These are phyloP conservation scores for Theretra japonica DNA, from an alignment of 2,888 invertebrate species.

Conservation along the genomic window DNA sequence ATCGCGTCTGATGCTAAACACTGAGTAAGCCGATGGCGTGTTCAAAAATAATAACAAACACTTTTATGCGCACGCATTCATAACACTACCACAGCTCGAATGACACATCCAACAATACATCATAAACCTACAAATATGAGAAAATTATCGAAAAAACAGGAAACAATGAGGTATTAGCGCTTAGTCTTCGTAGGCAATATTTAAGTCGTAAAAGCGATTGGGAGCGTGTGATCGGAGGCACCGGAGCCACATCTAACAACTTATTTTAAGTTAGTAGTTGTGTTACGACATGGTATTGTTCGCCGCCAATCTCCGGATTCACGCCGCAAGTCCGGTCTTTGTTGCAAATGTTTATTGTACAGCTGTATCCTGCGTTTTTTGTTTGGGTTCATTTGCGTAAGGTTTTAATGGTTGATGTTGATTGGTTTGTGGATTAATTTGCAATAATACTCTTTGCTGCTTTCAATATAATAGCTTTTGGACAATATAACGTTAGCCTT, in stretches of 20 bases:
- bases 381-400: conserved; percentile 9
- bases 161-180: conserved; percentile 19
- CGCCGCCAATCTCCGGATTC: conserved; percentile 35
- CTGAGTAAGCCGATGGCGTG: no score
- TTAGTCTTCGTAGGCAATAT: background rate
- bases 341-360: conserved; percentile 8
- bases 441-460: no score
- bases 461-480: no score
- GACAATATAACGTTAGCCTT: no score
- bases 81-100: background rate
- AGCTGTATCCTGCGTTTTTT: conserved; percentile 7
- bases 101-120: conserved; percentile 2
- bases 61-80: background rate
- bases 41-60: no score
- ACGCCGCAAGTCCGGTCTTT: conserved; percentile 18
- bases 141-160: conserved; percentile 14
- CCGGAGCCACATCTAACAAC: conserved; percentile 5
- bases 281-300: conserved; percentile 69
- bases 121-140: conserved; percentile 20
- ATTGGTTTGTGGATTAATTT: no score
- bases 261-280: conserved; percentile 54
- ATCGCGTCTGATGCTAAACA: no score
- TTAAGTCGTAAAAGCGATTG: conserved; percentile 16
- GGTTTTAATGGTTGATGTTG: no score
- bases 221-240: conserved; percentile 17